phyloP scores from a whole-genome alignment of 2,797 vertebrate genomes.

The Enteromius paludinosus region DNA sequence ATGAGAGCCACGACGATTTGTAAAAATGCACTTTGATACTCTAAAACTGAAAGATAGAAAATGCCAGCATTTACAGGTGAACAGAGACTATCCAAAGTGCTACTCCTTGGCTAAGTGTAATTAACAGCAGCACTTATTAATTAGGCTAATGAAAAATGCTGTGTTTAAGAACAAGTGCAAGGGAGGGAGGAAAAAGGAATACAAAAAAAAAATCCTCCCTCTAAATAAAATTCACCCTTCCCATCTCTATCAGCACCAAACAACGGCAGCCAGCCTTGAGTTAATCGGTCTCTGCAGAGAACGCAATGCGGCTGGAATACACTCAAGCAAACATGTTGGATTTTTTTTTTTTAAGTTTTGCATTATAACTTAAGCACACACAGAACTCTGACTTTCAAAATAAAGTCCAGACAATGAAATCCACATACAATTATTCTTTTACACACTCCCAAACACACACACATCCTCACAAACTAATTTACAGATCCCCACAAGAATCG shows the following conservation, averaged over 20 bases:
- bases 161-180: slow-evolving; percentile 49
- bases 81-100: slow-evolving; percentile 49
- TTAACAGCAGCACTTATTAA: slow-evolving; percentile 65
- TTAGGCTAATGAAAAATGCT: slow-evolving; percentile 68
- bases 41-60: slow-evolving; percentile 3
- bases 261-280: slow-evolving; percentile 14
- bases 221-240: slow-evolving; percentile 15
- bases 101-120: slow-evolving; percentile 60
- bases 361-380: background rate
- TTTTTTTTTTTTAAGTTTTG: background rate
- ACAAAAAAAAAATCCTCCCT: slow-evolving; percentile 40
- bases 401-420: slow-evolving; percentile 18
- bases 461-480: slow-evolving; percentile 23
- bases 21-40: background rate
- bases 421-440: slow-evolving; percentile 48
- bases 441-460: slow-evolving; percentile 32
- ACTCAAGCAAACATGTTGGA: slow-evolving; percentile 5
- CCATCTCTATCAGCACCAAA: slow-evolving; percentile 26
- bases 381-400: background rate
- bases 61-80: slow-evolving; percentile 50
- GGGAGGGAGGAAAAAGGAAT: slow-evolving; percentile 1
- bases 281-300: slow-evolving; percentile 6
- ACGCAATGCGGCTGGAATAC: background rate
- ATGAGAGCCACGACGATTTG: background rate
- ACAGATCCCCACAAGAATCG: slow-evolving; percentile 16